Evolutionary conservation across 2,797 vertebrate species (phyloP).

Genomic region (Erethizon dorsatum): DNA sequence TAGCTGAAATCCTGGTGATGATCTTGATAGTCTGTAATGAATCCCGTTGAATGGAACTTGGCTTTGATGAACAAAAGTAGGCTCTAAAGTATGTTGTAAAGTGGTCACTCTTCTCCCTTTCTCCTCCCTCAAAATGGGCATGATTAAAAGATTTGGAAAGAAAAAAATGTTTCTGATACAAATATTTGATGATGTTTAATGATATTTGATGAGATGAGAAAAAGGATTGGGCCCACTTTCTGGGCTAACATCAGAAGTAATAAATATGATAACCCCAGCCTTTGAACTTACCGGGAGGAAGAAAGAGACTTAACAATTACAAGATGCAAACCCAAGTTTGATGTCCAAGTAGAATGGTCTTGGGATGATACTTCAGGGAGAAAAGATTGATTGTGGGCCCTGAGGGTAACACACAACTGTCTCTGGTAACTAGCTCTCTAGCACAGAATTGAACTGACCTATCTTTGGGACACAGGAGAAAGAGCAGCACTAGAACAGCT

Average conservation of each 20-base stretch:
- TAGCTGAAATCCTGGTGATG: not conserved
- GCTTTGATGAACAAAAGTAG: conserved; percentile 61
- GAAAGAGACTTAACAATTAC: conserved; percentile 32
- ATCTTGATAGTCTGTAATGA: conserved; percentile 23
- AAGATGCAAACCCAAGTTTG: not conserved
- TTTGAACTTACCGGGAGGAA: conserved; percentile 26
- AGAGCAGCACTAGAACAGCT: not conserved
- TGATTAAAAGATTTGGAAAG: conserved; percentile 64
- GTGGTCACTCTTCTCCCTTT: not conserved
- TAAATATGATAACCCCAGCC: conserved; percentile 22
- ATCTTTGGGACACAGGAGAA: not conserved
- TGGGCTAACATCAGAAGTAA: conserved; percentile 24
- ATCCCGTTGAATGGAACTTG: not conserved
- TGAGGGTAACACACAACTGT: not conserved
- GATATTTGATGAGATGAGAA: conserved; percentile 33
- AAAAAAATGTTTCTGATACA: conserved; percentile 46
- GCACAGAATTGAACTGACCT: not conserved
- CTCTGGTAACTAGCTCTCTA: not conserved
- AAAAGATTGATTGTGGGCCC: not conserved
- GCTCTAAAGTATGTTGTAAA: not conserved
- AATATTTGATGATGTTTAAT: conserved; percentile 58
- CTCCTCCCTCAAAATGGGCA: not conserved
- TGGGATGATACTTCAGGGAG: not conserved
- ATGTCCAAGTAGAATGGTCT: not conserved
- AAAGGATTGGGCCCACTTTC: conserved; percentile 25